These are phyloP conservation scores for Brachypodius melanocephalos DNA, from an alignment of 2,113 vertebrate genomes.

Conservation along the genomic window DNA sequence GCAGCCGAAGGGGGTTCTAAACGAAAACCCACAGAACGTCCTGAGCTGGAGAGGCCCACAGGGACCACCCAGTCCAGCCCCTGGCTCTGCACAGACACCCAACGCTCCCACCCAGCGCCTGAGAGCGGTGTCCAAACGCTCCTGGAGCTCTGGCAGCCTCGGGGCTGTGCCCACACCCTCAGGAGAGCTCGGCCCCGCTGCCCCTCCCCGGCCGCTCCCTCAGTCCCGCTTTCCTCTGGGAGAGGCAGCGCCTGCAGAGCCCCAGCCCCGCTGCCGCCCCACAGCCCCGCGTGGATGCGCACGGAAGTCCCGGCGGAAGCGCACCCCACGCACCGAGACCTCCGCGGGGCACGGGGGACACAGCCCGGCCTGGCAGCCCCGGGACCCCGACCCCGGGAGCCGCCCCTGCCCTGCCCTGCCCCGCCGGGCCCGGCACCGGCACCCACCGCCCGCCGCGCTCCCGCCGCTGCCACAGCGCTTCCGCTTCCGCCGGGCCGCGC, in stretches of 20 bases:
- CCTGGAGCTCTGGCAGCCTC: neutral
- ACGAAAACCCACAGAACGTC: neutral
- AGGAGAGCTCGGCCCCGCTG: neutral
- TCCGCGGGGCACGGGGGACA: neutral
- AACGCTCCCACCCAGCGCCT: neutral
- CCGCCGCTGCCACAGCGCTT: too few species aligned
- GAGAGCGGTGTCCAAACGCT: neutral
- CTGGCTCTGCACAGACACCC: neutral
- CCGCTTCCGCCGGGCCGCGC: neutral
- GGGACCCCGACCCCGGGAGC: neutral
- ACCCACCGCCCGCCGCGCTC: neutral
- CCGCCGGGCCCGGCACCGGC: neutral
- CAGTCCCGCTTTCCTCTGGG: neutral
- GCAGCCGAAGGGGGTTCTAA: neutral
- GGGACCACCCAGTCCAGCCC: too few species aligned
- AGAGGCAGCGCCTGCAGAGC: neutral
- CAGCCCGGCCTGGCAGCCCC: neutral
- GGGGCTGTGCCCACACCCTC: neutral
- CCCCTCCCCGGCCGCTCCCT: neutral
- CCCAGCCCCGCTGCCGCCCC: neutral
- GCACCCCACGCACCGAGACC: neutral
- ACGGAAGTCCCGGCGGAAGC: too few species aligned
- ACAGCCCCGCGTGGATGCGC: neutral
- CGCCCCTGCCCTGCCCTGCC: too few species aligned
- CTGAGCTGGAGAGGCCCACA: neutral